Evolutionary conservation across 2,113 vertebrate species (phyloP).

Genomic region (Motacilla tschutschensis): DNA sequence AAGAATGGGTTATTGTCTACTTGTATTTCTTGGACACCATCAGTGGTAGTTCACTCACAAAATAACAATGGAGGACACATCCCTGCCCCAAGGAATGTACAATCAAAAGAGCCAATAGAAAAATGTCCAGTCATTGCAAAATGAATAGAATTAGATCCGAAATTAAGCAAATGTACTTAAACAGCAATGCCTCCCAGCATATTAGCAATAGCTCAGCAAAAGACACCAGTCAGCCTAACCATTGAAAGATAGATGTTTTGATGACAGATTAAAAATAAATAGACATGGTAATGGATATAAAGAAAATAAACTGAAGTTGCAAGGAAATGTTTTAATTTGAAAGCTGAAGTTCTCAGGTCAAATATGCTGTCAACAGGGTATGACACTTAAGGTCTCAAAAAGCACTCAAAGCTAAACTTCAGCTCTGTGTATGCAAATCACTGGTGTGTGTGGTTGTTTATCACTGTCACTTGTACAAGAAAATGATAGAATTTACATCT

Average conservation of each 20-base stretch:
- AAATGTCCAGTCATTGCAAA: slow-evolving; percentile 1
- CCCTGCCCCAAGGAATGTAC: slow-evolving; percentile 6
- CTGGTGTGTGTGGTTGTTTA: slow-evolving; percentile 28
- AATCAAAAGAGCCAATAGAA: neutral
- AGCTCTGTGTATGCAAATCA: slow-evolving; percentile 32
- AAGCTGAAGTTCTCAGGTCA: slow-evolving; percentile 43
- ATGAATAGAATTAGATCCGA: neutral
- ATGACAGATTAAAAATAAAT: slow-evolving; percentile 49
- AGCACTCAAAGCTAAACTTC: slow-evolving; percentile 49
- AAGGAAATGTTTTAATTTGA: slow-evolving; percentile 48
- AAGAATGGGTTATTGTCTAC: slow-evolving; percentile 51
- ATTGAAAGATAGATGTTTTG: slow-evolving; percentile 17
- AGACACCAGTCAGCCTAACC: neutral
- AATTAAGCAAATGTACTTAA: neutral
- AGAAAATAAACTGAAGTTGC: slow-evolving; percentile 50
- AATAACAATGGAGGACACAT: slow-evolving; percentile 35
- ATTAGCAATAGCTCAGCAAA: slow-evolving; percentile 18
- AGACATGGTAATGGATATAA: slow-evolving; percentile 21
- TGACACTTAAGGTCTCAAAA: slow-evolving; percentile 48
- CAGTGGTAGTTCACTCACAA: neutral
- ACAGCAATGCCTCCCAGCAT: neutral
- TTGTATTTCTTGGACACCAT: slow-evolving; percentile 16
- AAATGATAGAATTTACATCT: slow-evolving; percentile 57
- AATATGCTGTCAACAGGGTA: slow-evolving; percentile 42
- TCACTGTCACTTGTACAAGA: slow-evolving; percentile 54